phyloP scores from a whole-genome alignment of 2,888 invertebrate species.

The Xestia c-nigrum region DNA sequence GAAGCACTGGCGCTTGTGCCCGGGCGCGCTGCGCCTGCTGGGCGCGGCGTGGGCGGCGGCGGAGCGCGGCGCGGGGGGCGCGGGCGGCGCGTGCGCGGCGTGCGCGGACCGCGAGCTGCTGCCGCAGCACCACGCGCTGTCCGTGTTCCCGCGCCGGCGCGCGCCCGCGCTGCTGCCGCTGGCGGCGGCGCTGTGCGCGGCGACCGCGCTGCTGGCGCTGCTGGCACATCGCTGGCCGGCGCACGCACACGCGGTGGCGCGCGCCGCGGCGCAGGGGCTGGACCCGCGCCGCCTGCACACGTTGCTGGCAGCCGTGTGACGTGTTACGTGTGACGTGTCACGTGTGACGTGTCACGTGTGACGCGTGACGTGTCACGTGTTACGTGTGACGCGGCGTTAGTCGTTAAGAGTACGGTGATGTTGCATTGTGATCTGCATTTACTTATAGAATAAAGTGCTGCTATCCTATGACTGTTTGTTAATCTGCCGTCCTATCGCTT shows the following conservation, averaged over 20 bases:
- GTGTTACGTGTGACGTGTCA: not conserved
- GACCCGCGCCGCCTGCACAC: slow-evolving; percentile 70
- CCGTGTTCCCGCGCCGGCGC: slow-evolving; percentile 95
- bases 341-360: not conserved
- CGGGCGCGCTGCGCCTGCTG: slow-evolving; percentile 97
- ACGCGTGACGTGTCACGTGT: slow-evolving; percentile 59
- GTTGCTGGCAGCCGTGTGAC: slow-evolving; percentile 70
- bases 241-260: slow-evolving; percentile 70
- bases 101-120: slow-evolving; percentile 94
- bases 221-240: slow-evolving; percentile 77
- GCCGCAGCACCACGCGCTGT: slow-evolving; percentile 94
- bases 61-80: slow-evolving; percentile 92
- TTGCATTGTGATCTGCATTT: slow-evolving; percentile 26
- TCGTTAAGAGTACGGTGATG: not conserved
- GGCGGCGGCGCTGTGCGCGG: slow-evolving; percentile 94
- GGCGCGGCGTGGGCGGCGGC: slow-evolving; percentile 96
- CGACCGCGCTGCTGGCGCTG: slow-evolving; percentile 93
- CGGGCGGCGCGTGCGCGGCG: slow-evolving; percentile 94
- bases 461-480: not conserved
- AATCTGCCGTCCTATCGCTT: not conserved
- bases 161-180: slow-evolving; percentile 97
- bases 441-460: slow-evolving; percentile 35
- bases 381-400: not conserved
- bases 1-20: slow-evolving; percentile 98
- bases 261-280: slow-evolving; percentile 66